phyloP scores from a whole-genome alignment of 53 echinoderm and acorn worm species.

The Luidia sarsii region DNA sequence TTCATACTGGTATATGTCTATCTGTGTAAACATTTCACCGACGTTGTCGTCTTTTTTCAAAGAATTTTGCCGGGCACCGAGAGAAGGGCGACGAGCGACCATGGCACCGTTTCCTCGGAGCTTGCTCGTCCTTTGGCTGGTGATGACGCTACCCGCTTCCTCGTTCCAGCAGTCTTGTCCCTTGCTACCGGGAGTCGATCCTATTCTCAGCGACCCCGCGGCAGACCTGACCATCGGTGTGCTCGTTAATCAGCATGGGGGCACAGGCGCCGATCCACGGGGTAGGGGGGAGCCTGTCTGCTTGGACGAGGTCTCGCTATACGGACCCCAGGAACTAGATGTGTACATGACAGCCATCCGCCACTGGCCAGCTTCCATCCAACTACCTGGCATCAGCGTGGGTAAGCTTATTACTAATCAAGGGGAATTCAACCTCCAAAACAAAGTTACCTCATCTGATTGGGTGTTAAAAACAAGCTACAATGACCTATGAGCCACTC shows the following conservation, averaged over 20 bases:
- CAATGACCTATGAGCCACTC: not conserved
- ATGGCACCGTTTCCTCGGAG: not conserved
- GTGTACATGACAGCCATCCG: not conserved
- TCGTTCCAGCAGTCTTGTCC: conserved; percentile 25
- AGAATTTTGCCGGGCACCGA: no score
- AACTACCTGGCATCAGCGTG: conserved; percentile 5
- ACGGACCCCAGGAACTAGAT: not conserved
- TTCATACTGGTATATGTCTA: no score
- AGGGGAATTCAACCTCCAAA: not conserved
- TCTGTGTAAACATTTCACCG: no score
- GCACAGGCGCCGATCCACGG: not conserved
- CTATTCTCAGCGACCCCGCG: conserved; percentile 8
- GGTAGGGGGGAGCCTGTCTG: not conserved
- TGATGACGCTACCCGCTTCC: not conserved
- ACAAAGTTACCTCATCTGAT: not conserved
- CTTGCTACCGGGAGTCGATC: not conserved
- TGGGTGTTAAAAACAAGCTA: no score
- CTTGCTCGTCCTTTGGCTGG: not conserved
- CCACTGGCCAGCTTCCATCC: conserved; percentile 17
- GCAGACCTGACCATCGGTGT: conserved; percentile 19
- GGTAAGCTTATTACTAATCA: not conserved
- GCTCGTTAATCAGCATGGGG: not conserved
- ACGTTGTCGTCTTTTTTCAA: no score
- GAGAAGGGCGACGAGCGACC: no score
- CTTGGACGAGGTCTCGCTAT: not conserved